Base-by-base conservation (phyloP, 2,888 invertebrate species). In the Phortica magna region DNA sequence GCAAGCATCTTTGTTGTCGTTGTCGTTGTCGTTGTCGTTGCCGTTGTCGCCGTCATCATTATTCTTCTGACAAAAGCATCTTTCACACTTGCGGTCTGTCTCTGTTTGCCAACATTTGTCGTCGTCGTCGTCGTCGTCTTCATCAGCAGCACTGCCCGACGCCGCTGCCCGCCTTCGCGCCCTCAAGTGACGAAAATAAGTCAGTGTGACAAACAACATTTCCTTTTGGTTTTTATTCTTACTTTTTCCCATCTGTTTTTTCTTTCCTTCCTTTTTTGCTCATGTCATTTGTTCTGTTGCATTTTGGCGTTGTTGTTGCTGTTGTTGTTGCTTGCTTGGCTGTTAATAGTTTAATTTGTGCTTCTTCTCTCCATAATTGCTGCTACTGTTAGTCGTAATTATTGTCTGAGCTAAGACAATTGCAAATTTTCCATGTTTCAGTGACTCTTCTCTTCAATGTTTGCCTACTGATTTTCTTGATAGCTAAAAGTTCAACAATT, bases 131-230 rank as follows among this genome's bases (percentile, higher is more conserved):
- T 43, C 74, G 76, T 77, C 17, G 31, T 72, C 76, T 48, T 53
- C 55, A 55, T 55, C 19, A 65, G 12, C 68, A n/a, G n/a, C n/a
- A n/a, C n/a, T n/a, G n/a, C n/a, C n/a, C n/a, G n/a, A n/a, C n/a
- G n/a, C n/a, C n/a, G n/a, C n/a, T n/a, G n/a, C n/a, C n/a, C n/a
- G n/a, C n/a, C n/a, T n/a, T n/a, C n/a, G n/a, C n/a, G n/a, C n/a
- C n/a, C n/a, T n/a, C 88, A 85, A 87, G 84, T 84, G 83, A 82
- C 77, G 78, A 77, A 85, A 87, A 83, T 87, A 83, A 87, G 85
- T 87, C 88, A 85, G 88, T 87, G 85, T 85, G 85, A 85, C 85
- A 85, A 85, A 87, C 86, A 81, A 82, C 83, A 83, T 83, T 85
- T 82, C 80, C 83, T 81, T 81, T 71, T 42, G 53, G 10, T 71